Conservation (phyloP, 2,888 invertebrate genomes). For the Ceraclea dissimilis region DNA sequence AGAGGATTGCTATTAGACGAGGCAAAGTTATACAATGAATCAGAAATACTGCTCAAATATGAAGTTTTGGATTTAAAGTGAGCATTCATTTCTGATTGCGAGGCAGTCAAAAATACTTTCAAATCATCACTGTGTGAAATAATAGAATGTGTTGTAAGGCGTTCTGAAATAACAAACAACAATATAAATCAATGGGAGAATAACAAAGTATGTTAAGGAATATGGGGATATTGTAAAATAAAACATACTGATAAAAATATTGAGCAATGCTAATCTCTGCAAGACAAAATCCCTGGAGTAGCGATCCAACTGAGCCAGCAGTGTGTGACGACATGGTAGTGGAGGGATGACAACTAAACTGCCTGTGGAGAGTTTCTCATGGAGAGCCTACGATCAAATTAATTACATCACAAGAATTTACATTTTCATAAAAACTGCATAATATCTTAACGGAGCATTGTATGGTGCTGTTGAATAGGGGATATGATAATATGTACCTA, state of each 20-base stretch:
- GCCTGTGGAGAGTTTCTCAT: conserved; percentile 13
- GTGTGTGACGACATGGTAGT: conserved; percentile 60
- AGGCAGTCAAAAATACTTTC: conserved; percentile 57
- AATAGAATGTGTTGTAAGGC: conserved; percentile 62
- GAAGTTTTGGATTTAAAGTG: conserved; percentile 53
- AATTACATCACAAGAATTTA: not conserved
- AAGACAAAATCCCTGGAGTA: conserved; percentile 64
- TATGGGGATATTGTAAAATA: too few relatives aligned
- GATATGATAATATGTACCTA: too few relatives aligned
- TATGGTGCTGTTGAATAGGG: too few relatives aligned
- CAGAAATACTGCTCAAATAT: conserved; percentile 48
- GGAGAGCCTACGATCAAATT: conserved; percentile 13
- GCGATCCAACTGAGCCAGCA: conserved; percentile 59
- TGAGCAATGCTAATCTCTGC: conserved; percentile 56
- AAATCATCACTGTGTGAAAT: conserved; percentile 58
- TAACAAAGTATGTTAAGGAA: not conserved
- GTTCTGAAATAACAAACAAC: conserved; percentile 24
- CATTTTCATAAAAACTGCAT: not conserved
- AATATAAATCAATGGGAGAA: not conserved
- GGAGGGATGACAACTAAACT: conserved; percentile 43
- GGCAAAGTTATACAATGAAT: conserved; percentile 45
- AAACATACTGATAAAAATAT: conserved; percentile 50
- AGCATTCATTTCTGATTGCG: conserved; percentile 54
- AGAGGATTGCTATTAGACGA: conserved; percentile 10
- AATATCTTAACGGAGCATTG: not conserved